Evolutionary conservation across 2,797 vertebrate genomes (phyloP).

Genomic region (Tolypeutes matacus): DNA sequence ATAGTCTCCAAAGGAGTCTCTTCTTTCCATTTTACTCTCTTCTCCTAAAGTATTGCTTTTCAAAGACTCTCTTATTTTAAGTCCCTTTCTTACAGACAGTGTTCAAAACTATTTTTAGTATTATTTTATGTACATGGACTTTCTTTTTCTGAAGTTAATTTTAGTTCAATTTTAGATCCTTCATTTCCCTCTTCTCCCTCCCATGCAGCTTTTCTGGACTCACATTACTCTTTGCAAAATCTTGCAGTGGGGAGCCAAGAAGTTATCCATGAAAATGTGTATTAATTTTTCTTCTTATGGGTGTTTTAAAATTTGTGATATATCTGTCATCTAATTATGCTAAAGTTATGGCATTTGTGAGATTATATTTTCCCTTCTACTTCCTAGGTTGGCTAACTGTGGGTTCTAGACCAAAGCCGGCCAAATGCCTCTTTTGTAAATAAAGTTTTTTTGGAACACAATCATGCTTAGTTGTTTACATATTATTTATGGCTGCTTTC

Average conservation of each 20-base stretch:
- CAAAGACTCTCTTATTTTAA: background rate
- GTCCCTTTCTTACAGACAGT: background rate
- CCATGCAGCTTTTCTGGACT: background rate
- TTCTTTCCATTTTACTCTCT: background rate
- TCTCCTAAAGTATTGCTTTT: background rate
- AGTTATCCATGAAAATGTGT: background rate
- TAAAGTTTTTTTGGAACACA: background rate
- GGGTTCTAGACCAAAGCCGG: background rate
- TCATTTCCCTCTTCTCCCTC: background rate
- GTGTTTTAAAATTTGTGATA: constrained; percentile 16
- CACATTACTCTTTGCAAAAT: background rate
- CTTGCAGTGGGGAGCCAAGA: background rate
- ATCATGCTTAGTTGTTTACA: background rate
- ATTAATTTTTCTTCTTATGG: background rate
- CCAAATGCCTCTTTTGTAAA: background rate
- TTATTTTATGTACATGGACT: background rate
- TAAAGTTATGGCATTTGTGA: background rate
- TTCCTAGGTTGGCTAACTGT: background rate
- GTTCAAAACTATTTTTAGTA: background rate
- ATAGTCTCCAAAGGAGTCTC: background rate
- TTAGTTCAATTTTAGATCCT: background rate
- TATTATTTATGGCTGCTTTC: background rate
- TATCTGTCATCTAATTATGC: background rate
- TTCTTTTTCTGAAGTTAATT: background rate
- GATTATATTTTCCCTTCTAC: background rate